Evolutionary conservation across 2,888 invertebrate species (phyloP).

Genomic region (Drosophila maculinotata): DNA sequence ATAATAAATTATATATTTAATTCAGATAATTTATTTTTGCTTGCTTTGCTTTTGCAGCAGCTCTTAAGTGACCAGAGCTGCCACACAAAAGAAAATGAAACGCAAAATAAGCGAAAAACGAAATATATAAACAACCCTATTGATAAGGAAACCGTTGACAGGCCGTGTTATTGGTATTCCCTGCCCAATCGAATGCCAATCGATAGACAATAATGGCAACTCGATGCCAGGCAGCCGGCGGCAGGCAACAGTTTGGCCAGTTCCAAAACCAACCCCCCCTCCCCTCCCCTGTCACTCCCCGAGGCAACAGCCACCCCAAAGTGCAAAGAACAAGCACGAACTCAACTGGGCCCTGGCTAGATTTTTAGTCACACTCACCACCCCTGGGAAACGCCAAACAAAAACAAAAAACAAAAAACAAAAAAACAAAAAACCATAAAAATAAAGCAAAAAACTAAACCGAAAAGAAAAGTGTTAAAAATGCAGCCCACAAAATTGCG

Average conservation of each 20-base stretch:
- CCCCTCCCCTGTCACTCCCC: background rate
- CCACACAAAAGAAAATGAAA: background rate
- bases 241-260: slow-evolving; percentile 50
- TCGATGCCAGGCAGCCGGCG: slow-evolving; percentile 19
- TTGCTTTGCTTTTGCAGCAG: slow-evolving; percentile 10
- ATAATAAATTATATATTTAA: too few species aligned
- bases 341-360: background rate
- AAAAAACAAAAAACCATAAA: background rate
- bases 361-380: slow-evolving; percentile 19
- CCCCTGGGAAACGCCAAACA: slow-evolving; percentile 59
- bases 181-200: slow-evolving; percentile 72
- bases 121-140: slow-evolving; percentile 49
- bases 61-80: slow-evolving; percentile 1
- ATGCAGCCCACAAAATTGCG: slow-evolving; percentile 50
- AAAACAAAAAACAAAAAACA: background rate
- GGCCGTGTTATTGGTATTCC: slow-evolving; percentile 46
- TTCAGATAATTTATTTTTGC: background rate
- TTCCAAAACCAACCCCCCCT: background rate
- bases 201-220: slow-evolving; percentile 71
- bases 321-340: background rate
- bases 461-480: slow-evolving; percentile 66
- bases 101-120: background rate
- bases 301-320: slow-evolving; percentile 10
- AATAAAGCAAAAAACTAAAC: background rate
- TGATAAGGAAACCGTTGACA: slow-evolving; percentile 41